Evolutionary conservation across 1,140 invertebrate species (phyloP).

Genomic region (Aplysia californica): DNA sequence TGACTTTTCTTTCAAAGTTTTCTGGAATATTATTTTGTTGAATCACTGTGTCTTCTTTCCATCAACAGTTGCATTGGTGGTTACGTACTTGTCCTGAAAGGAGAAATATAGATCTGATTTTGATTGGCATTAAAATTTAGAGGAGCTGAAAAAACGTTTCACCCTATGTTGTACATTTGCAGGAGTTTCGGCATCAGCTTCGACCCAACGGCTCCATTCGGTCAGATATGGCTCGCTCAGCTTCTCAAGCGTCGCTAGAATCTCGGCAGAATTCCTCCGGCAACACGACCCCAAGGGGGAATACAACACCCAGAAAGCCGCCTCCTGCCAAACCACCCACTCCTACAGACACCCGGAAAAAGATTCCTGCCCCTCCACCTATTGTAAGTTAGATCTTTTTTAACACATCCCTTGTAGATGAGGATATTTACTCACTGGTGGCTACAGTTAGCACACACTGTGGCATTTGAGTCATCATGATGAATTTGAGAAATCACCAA

Average conservation of each 20-base stretch:
- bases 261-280: slow-evolving; percentile 32
- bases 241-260: slow-evolving; percentile 45
- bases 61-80: no score
- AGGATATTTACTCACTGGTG: not conserved
- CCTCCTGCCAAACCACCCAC: not conserved
- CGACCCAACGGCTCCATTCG: slow-evolving; percentile 40
- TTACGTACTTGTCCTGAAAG: no score
- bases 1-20: no score
- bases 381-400: no score
- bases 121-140: no score
- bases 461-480: not conserved
- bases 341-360: not conserved
- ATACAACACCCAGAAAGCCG: slow-evolving; percentile 26
- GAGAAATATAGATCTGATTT: no score
- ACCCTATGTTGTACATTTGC: no score
- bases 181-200: slow-evolving; percentile 35
- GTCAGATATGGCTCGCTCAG: slow-evolving; percentile 50
- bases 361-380: not conserved
- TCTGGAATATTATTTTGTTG: no score
- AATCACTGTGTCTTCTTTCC: no score
- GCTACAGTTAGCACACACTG: not conserved
- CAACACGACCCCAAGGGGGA: not conserved
- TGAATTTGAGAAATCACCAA: not conserved
- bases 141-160: no score
- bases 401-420: not conserved